Percentiles rank a stretch among this genome's conserved stretches.
Conservation (phyloP, 1,140 invertebrate species). For the Macrostomum lignano region DNA sequence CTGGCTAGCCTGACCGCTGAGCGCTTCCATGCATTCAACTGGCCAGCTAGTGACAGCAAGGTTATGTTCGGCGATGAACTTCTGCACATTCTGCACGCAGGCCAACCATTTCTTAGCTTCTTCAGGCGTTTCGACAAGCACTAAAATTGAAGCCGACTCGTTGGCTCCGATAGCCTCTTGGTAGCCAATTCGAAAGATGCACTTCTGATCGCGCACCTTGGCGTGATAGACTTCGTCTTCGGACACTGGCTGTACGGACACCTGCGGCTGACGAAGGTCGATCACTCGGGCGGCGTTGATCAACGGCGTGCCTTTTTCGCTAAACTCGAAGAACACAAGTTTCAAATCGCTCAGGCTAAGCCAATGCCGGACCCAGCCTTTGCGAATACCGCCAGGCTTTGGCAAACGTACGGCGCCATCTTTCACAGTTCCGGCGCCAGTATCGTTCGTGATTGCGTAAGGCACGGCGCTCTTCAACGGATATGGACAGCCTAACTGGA, state of each 20-base stretch:
- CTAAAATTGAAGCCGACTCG: no score
- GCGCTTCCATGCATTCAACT: no score
- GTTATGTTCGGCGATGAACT: no score
- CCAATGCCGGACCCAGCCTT: constrained; percentile 84
- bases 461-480: background rate
- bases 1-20: no score
- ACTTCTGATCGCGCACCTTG: no score
- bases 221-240: background rate
- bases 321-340: constrained; percentile 80
- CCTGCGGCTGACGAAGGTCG: constrained; percentile 1
- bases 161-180: no score
- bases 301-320: constrained; percentile 5
- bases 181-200: no score
- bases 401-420: constrained; percentile 32
- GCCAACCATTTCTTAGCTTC: no score
- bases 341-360: constrained; percentile 98
- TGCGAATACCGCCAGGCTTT: constrained; percentile 79
- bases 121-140: no score
- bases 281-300: constrained; percentile 5
- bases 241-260: background rate
- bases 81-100: no score
- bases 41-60: no score
- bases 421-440: constrained; percentile 8
- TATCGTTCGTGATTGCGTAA: constrained; percentile 9
- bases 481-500: constrained; percentile 1